Percentiles rank a stretch among this genome's conserved stretches.
These are phyloP conservation scores for Balearica regulorum DNA, from an alignment of 2,797 vertebrate species.

Conservation along the genomic window DNA sequence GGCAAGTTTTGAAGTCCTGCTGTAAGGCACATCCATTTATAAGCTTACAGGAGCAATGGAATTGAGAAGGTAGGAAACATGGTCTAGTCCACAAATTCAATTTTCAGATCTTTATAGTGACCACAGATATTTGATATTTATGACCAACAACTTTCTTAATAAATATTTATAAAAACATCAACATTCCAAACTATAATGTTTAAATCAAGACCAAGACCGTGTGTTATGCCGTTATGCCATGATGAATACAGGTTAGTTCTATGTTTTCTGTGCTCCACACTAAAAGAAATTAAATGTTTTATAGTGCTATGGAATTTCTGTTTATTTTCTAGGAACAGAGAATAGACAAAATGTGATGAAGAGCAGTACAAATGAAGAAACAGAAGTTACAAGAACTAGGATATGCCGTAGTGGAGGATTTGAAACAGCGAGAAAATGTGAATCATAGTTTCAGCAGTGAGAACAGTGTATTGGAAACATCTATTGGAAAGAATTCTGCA, in stretches of 20 bases:
- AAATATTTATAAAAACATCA: background rate
- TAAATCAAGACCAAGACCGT: background rate
- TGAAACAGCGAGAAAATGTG: background rate
- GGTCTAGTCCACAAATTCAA: background rate
- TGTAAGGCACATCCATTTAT: background rate
- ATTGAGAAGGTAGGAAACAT: background rate
- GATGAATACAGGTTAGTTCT: background rate
- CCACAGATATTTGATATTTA: background rate
- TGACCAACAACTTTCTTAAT: background rate
- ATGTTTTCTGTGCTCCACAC: background rate
- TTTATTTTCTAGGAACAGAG: constrained; percentile 47
- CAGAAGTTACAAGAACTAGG: background rate
- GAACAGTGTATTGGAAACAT: constrained; percentile 7
- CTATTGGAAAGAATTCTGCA: constrained; percentile 8
- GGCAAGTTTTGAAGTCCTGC: background rate
- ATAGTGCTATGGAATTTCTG: background rate
- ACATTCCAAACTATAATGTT: background rate
- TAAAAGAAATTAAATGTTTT: background rate
- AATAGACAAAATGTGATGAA: background rate
- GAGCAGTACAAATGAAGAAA: background rate
- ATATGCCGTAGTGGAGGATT: background rate
- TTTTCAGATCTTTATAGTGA: background rate
- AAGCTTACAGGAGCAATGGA: background rate
- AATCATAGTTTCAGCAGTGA: background rate
- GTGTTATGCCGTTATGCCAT: background rate